Base-by-base conservation (phyloP, 2,888 invertebrate genomes). In the Anticlea derivata region DNA sequence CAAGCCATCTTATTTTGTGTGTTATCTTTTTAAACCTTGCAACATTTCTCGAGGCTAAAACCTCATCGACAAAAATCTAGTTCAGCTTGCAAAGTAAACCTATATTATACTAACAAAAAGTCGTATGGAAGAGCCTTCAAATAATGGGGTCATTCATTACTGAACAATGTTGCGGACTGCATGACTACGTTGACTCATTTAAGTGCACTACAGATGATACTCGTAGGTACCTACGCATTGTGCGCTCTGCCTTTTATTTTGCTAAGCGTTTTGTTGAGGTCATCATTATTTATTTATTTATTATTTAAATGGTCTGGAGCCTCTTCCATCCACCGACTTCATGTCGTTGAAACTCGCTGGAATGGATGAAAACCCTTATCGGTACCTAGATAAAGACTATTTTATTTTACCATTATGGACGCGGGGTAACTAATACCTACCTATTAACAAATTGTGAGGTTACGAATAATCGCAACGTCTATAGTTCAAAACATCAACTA, bases 131-230 rank as follows among this genome's bases (percentile, higher is more conserved):
- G 71, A 74, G 69, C 73, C 74, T 79, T 80, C 72, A 64, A 69
- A 68, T 71, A 77, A 78, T 77, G 68, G 73, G 73, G 75, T 72
- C 75, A 66, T 75, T 70, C 70, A 75, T 80, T 80, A 73, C 60
- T 51, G 72, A 69, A 77, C 79, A 80, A 78, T 79, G 74, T 75
- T 68, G 72, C 65, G 63, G 65, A 70, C 68, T 75, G 75, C 75
- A 75, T 61, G 63, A 65, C 59, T 50, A 61, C 73, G 30, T 58
- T 50, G 47, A 49, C 29, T 50, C 51, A 59, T 50, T 37, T 43
- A 49, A 38, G 54, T 47, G 48, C 34, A 44, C 17, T 39, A 34
- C 29, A 40, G 31, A 43, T 38, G 39, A 33, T 38, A n/a, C n/a
- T n/a, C n/a, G n/a, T n/a, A n/a, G n/a, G n/a, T n/a, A n/a, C n/a